Base-by-base conservation (phyloP, 1,140 invertebrate species). In the Pomacea maculata region DNA sequence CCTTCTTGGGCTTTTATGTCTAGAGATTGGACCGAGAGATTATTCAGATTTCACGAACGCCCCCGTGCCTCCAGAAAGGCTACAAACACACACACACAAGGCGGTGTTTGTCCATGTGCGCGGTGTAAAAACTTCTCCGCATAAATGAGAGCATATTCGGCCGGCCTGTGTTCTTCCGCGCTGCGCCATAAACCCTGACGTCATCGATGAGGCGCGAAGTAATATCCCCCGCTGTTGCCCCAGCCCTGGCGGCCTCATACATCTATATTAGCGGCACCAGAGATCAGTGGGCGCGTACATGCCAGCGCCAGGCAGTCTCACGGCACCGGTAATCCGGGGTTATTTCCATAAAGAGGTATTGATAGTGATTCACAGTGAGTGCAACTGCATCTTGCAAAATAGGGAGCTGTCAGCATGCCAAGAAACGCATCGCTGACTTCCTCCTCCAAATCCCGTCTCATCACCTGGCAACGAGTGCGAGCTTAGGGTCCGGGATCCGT, bases 281-380 rank as follows among this genome's bases (percentile, higher is more conserved):
- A 54, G n/a, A 55, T 61, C 52, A 57, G 52, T 57, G 70, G 15
- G 68, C 11, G 68, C 21, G n/a, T n/a, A 79, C 45, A 29, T 29
- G 68, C 11, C 3, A 34, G 64, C 29, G 55, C 73, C n/a, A n/a
- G 15, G 19, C 55, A 57, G 25, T 19, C 73, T 52, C 25, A 7
- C 21, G 17, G 45, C 45, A 17, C 73, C 34, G 19, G 45, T 12
- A 70, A 70, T 70, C 67, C 11, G 67, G 67, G 67, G 67, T 12
- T n/a, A 70, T 70, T 70, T 70, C 67, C 67, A 70, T 70, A 70
- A 70, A 34, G n/a, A 70, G 67, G 21, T 70, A 70, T 70, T 70
- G 67, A 70, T 70, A 70, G 67, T 74, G 52, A 74, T 45, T 52
- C 52, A 74, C 15, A 29, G 21, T 9, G 12, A 52, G 72, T 15